Evolutionary conservation across 2,113 vertebrate genomes (phyloP).

Genomic region (Eurypyga helias): DNA sequence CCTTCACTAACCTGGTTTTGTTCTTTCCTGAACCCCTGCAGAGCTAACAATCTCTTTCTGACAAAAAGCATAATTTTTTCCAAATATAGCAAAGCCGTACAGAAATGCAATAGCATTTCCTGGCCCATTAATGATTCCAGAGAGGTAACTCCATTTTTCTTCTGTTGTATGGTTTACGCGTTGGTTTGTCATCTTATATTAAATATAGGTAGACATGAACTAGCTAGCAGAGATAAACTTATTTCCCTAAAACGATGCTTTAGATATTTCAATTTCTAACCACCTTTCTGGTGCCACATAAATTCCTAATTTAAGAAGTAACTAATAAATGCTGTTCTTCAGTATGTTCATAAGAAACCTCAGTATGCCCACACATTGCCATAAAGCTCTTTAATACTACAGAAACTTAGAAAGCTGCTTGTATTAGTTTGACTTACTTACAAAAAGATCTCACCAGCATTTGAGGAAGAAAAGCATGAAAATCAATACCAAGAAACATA

Average conservation of each 20-base stretch:
- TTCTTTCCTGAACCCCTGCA: not conserved
- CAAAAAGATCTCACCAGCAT: not conserved
- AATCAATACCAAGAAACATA: slow-evolving; percentile 59
- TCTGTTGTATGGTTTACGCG: not conserved
- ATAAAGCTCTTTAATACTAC: not conserved
- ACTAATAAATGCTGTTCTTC: not conserved
- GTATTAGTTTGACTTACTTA: not conserved
- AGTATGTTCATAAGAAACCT: not conserved
- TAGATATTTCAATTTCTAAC: not conserved
- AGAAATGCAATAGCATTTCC: not conserved
- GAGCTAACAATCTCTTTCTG: not conserved
- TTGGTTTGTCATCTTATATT: not conserved
- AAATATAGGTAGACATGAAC: not conserved
- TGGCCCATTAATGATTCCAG: slow-evolving; percentile 15
- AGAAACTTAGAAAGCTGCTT: not conserved
- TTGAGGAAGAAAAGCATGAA: slow-evolving; percentile 21
- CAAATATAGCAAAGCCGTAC: not conserved
- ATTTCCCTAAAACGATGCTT: not conserved
- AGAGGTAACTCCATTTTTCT: not conserved
- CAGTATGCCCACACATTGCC: not conserved
- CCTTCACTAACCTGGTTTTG: not conserved
- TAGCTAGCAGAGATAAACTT: not conserved
- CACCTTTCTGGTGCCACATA: not conserved
- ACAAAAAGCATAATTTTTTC: slow-evolving; percentile 11
- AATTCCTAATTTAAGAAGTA: not conserved